Base-by-base conservation (phyloP, 2,113 vertebrate genomes). In the Oxyura jamaicensis region DNA sequence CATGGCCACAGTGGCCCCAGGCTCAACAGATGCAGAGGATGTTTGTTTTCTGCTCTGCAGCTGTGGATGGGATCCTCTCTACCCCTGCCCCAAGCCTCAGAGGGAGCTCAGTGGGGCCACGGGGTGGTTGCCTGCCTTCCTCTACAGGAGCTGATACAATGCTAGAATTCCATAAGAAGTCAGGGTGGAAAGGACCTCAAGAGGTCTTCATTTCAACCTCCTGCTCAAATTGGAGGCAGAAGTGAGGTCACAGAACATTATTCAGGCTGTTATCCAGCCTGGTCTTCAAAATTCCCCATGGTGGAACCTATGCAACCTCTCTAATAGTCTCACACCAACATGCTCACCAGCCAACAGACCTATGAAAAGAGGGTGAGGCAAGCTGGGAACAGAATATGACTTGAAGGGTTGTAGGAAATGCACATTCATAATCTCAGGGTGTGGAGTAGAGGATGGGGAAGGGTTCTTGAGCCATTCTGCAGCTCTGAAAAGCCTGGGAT, bases 1-100 rank as follows among this genome's bases (percentile, higher is more conserved):
- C 21, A 6, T 21, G 13, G 20, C 14, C 58, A 87, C 0, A 0
- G 29, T 11, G 25, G 18, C 11, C 44, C 10, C 1, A 2, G 58
- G 29, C 29, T 88, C 26, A 69, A 60, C 6, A 62, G 58, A 6
- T 63, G 65, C 8, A 31, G 29, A 35, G n/a, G 22, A 52, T 11
- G 10, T 3, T 33, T 41, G 2, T 8, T 73, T 81, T 82, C 60
- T 81, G 10, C 13, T 85, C 50, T 66, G 46, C 10, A 35, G 10
- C 3, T 59, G 33, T 29, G n/a, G 22, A 71, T 12, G 3, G 5
- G 4, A 81, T 60, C 55, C 11, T 15, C 39, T 84, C 35, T 58
- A 17, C 78, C 72, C 46, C 23, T 46, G 15, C 16, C 28, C 4
- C 60, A 82, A 17, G 15, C 21, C 42, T 41, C 25, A 33, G 52